These are phyloP conservation scores for Caenorhabditis zanzibari DNA, from an alignment of 2,888 invertebrate species.

Conservation along the genomic window DNA sequence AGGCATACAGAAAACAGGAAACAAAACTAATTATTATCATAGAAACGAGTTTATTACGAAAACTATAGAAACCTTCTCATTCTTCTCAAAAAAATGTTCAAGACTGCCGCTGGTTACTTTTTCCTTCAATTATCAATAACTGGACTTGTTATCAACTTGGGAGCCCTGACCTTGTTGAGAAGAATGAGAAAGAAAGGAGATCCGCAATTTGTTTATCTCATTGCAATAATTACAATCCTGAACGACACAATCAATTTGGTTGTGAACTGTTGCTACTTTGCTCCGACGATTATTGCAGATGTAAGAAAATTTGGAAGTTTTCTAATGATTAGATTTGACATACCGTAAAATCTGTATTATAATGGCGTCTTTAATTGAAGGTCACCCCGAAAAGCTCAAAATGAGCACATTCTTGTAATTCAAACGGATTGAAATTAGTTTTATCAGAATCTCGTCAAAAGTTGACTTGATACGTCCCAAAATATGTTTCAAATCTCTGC, in stretches of 20 bases:
- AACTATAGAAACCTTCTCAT: background rate
- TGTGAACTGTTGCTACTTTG: constrained; percentile 25
- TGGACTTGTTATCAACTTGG: constrained; percentile 27
- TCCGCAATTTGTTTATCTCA: constrained; percentile 13
- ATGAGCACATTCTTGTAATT: too few relatives aligned
- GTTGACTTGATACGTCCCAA: too few relatives aligned
- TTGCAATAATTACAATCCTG: constrained; percentile 16
- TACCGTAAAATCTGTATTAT: too few relatives aligned
- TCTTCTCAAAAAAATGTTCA: constrained; percentile 29
- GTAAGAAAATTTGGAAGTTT: too few relatives aligned
- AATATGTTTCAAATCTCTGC: too few relatives aligned
- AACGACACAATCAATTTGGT: constrained; percentile 38
- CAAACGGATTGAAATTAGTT: too few relatives aligned
- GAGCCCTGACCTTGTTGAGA: constrained; percentile 6
- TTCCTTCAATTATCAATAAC: constrained; percentile 39
- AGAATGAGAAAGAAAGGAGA: constrained; percentile 25
- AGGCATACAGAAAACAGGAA: constrained; percentile 21
- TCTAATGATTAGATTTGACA: too few relatives aligned
- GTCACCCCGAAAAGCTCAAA: too few relatives aligned
- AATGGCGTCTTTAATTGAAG: too few relatives aligned
- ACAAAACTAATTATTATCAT: background rate
- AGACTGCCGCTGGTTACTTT: constrained; percentile 47
- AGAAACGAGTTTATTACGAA: background rate
- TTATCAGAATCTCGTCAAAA: too few relatives aligned
- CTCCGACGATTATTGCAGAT: constrained; percentile 33